phyloP scores from a whole-genome alignment of 1,140 invertebrate species.

The Megathymus violae region DNA sequence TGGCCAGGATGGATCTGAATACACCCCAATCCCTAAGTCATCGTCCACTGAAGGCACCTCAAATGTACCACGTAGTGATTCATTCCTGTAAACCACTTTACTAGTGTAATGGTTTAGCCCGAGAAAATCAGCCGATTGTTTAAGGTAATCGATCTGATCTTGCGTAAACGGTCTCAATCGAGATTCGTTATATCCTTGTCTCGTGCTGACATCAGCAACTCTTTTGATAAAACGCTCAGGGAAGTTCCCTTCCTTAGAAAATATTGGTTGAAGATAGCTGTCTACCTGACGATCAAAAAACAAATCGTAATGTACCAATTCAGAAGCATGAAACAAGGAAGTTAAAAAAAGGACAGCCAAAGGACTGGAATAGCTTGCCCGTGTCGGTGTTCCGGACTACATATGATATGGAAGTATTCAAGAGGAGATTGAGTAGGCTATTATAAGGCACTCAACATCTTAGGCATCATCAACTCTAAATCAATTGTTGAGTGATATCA shows the following conservation, averaged over 20 bases:
- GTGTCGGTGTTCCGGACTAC: too few species aligned
- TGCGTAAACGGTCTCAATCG: constrained; percentile 25
- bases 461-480: too few species aligned
- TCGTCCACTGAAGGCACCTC: constrained; percentile 6
- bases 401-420: too few species aligned
- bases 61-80: constrained; percentile 25
- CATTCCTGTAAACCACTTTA: constrained; percentile 37
- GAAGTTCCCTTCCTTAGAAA: constrained; percentile 85
- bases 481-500: too few species aligned
- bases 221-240: constrained; percentile 58
- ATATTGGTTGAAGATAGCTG: constrained; percentile 86
- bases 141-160: constrained; percentile 24
- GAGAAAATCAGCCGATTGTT: constrained; percentile 35
- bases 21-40: constrained; percentile 11
- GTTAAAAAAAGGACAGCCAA: too few species aligned
- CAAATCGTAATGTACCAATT: too few species aligned
- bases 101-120: constrained; percentile 37
- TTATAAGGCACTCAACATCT: too few species aligned
- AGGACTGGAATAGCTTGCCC: too few species aligned
- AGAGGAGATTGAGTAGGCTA: too few species aligned
- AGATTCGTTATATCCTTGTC: constrained; percentile 28
- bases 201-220: constrained; percentile 11
- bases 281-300: constrained; percentile 75
- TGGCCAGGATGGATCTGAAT: constrained; percentile 25
- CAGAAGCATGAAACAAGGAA: too few species aligned